Base-by-base conservation (phyloP, 1,140 invertebrate genomes). In the Dysdera silvatica region DNA sequence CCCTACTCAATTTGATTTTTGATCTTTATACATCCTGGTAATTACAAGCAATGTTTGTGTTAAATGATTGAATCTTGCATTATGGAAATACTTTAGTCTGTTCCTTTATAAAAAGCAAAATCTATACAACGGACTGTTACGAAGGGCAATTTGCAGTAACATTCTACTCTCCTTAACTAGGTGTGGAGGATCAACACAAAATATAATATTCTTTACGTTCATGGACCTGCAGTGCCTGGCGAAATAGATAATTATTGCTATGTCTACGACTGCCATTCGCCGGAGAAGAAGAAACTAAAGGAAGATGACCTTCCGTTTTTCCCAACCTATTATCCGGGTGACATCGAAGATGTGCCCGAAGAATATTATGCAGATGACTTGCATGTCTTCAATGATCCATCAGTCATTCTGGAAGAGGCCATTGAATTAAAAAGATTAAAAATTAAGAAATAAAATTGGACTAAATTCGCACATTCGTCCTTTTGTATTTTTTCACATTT, bases 1-100 rank as follows among this genome's bases (percentile, higher is more conserved):
- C 35, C 18, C 12, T 40, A 16, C 18, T 40, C 4, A 40, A 3
- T 0, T 51, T 29, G 12, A 29, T 8, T 51, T 3, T 51, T 51
- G 4, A 23, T 18, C 14, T 5, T 3, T 23, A 20, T 52, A 32
- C 4, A 29, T n/a, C n/a, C 33, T 91, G 90, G 86, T 91, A 90
- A 49, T 96, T 96, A 55, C 95, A 89, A 29, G 95, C 95, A 80
- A 84, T 99, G 86, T 92, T 94, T 41, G 96, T 65, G 89, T 45
- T 73, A 83, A 80, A 81, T 87, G 67, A 80, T 81, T 33, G 69
- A 84, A 14, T 80, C 80, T 71, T 93, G 91, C 23, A 73, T 90
- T 6, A 84, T 85, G 77, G 85, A 85, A 73, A 72, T 62, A 65
- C 23, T 29, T 3, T 43, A 18, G 7, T 49, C 20, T 43, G 16